Evolutionary conservation across 2,888 invertebrate genomes (phyloP).

Genomic region (Drosophila recens): DNA sequence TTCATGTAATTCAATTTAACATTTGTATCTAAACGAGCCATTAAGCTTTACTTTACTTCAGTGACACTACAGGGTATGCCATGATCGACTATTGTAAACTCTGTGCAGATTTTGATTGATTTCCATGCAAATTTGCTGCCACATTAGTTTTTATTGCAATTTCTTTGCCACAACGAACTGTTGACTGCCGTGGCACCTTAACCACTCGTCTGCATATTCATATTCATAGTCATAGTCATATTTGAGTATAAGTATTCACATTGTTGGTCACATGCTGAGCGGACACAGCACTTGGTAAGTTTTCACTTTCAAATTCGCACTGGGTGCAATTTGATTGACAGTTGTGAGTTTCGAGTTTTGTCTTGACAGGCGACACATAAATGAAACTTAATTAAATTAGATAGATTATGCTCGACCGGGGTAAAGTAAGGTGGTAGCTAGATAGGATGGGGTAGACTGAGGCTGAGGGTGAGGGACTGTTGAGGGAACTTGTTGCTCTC

Average conservation of each 20-base stretch:
- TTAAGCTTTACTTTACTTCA: background rate
- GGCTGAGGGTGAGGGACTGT: slow-evolving; percentile 9
- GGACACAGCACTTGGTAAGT: slow-evolving; percentile 36
- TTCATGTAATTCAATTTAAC: too few relatives aligned
- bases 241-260: slow-evolving; percentile 4
- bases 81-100: background rate
- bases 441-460: background rate
- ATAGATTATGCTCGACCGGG: slow-evolving; percentile 53
- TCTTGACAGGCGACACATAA: slow-evolving; percentile 69
- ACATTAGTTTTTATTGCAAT: slow-evolving; percentile 65
- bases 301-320: slow-evolving; percentile 75
- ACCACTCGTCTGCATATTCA: slow-evolving; percentile 23
- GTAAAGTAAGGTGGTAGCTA: slow-evolving; percentile 1
- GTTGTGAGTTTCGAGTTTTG: slow-evolving; percentile 59
- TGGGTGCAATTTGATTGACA: slow-evolving; percentile 69
- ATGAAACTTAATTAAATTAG: slow-evolving; percentile 74
- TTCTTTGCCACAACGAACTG: slow-evolving; percentile 55
- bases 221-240: slow-evolving; percentile 17
- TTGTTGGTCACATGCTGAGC: slow-evolving; percentile 35
- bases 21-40: too few relatives aligned
- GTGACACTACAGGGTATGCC: slow-evolving; percentile 34
- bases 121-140: slow-evolving; percentile 69
- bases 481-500: slow-evolving; percentile 49
- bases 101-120: slow-evolving; percentile 60
- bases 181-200: slow-evolving; percentile 43